Evolutionary conservation across 2,797 vertebrate genomes (phyloP), one percentile per base, ranked within the genome.

Genomic region (Taeniopygia guttata): DNA sequence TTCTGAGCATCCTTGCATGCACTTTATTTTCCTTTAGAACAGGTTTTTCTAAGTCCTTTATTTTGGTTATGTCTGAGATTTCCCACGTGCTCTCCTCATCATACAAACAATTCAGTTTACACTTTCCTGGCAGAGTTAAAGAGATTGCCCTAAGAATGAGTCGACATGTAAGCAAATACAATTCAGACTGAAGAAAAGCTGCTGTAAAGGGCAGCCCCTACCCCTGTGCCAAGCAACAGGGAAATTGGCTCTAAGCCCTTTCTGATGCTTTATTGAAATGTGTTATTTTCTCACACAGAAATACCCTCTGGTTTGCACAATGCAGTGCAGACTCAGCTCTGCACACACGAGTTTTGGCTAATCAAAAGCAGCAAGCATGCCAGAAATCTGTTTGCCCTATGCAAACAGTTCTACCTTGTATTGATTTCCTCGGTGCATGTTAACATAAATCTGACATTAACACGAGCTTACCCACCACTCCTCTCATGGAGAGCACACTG

Each of bases 301-400:
- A 36, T 16, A n/a, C 48, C 21, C 80, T 73, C 63, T 87, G 83
- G 30, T 89, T 76, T 74, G 55, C 63, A 73, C 52, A 70, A 32
- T 3, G 23, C 56, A 27, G 34, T 18, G 45, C 54, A 79, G 77
- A 13, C 70, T 67, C n/a, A 18, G 63, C 40, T 73, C 67, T 40
- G 59, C 0, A 0, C 91, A 75, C 74, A 16, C 0, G 1, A 42
- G 73, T 64, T 59, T 56, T 67, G 90, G 69, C 77, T 92, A 70
- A 91, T 64, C 51, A 69, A 91, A 91, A 85, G 79, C 75, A 93
- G 46, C 52, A 34, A 77, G 60, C 84, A 15, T 27, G 87, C 84
- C 91, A 94, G 94, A 60, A 89, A 74, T 87, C 78, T 89, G 75
- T 94, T 96, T 96, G 80, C 66, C 51, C 92, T 93, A n/a, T 52